Evolutionary conservation across 2,888 invertebrate species (phyloP).

Genomic region (Auanema freiburgensis): DNA sequence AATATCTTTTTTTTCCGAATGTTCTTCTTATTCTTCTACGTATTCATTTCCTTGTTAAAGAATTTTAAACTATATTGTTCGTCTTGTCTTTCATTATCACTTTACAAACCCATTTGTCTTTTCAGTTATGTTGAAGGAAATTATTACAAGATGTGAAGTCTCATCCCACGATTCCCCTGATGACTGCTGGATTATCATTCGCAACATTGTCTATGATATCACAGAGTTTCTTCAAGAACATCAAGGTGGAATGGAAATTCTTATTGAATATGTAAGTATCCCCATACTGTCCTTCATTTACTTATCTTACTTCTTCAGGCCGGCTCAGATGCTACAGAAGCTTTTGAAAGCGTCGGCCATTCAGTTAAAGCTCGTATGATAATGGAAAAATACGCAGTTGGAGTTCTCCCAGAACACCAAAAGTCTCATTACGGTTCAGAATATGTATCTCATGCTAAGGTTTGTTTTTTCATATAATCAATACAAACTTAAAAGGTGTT

Average conservation of each 20-base stretch:
- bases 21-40: too few species aligned
- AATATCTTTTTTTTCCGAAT: too few species aligned
- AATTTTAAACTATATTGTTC: too few species aligned
- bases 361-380: conserved; percentile 43
- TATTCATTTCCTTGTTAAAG: too few species aligned
- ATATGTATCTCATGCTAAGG: conserved; percentile 20
- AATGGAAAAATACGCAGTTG: conserved; percentile 38
- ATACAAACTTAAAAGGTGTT: too few species aligned
- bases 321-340: conserved; percentile 54
- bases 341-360: conserved; percentile 57
- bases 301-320: conserved; percentile 36
- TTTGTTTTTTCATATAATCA: conserved; percentile 3
- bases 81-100: too few species aligned
- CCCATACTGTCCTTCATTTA: neutral
- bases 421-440: conserved; percentile 19
- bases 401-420: conserved; percentile 32
- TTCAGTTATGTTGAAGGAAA: conserved; percentile 9
- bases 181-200: conserved; percentile 47
- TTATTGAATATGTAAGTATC: conserved; percentile 49
- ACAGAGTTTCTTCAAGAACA: conserved; percentile 45
- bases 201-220: conserved; percentile 45
- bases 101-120: too few species aligned
- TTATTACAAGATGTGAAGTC: conserved; percentile 33
- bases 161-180: conserved; percentile 38
- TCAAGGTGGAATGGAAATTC: conserved; percentile 48